phyloP scores from a whole-genome alignment of 2,113 vertebrate genomes.

The Lates calcarifer region DNA sequence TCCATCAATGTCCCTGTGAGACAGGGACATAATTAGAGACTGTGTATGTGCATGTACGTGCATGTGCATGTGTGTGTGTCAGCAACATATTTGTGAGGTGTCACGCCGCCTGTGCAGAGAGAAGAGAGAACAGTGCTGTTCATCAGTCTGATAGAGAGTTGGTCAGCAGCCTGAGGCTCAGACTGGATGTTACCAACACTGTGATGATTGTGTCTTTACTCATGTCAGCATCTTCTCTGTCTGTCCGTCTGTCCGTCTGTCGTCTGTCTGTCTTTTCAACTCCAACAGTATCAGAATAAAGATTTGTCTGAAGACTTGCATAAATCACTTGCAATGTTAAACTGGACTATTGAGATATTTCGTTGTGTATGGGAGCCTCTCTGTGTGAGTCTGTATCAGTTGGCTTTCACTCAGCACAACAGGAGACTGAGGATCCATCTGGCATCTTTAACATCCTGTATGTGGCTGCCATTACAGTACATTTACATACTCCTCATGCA shows the following conservation, averaged over 20 bases:
- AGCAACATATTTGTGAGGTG: slow-evolving; percentile 26
- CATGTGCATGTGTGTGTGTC: slow-evolving; percentile 1
- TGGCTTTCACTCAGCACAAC: neutral
- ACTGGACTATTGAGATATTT: neutral
- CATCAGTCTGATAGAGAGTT: slow-evolving; percentile 9
- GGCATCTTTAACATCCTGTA: neutral
- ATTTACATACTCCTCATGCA: no score
- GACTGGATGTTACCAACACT: neutral
- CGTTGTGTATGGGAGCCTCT: neutral
- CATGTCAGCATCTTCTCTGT: neutral
- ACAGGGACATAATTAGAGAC: slow-evolving; percentile 5
- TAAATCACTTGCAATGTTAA: neutral
- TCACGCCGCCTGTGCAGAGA: slow-evolving; percentile 12
- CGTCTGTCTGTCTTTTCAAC: neutral
- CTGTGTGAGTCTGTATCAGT: neutral
- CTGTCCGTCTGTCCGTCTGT: neutral
- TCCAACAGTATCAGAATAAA: neutral
- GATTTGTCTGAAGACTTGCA: neutral
- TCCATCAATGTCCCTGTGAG: slow-evolving; percentile 7
- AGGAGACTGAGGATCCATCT: slow-evolving; percentile 5
- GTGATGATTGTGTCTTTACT: slow-evolving; percentile 15
- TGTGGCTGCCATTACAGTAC: neutral
- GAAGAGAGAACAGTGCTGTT: slow-evolving; percentile 1
- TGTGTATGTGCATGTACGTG: neutral
- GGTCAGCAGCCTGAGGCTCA: no score